These are phyloP conservation scores for Ochotona curzoniae DNA, from an alignment of 2,113 vertebrate genomes.

Conservation along the genomic window DNA sequence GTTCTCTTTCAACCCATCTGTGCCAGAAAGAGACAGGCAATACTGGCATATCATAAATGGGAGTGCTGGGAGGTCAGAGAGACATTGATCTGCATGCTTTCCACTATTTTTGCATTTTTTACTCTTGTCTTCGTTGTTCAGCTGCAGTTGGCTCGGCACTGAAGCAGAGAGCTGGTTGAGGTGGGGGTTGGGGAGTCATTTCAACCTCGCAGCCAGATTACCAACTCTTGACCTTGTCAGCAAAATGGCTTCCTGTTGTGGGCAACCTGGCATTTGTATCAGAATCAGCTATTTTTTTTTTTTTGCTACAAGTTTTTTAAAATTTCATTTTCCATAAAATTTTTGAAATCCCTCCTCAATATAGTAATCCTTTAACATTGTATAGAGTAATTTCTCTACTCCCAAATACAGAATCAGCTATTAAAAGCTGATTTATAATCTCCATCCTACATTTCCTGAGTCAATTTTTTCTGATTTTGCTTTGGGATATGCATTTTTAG, in stretches of 20 bases:
- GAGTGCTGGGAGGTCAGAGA: neutral
- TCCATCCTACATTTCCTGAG: neutral
- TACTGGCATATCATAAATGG: no score
- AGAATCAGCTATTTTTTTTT: neutral
- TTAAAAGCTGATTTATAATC: neutral
- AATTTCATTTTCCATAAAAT: no score
- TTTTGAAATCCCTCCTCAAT: no score
- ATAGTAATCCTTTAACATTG: no score
- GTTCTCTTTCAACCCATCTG: rapidly evolving
- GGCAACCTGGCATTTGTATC: neutral
- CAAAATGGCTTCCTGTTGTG: no score
- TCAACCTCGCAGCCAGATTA: rapidly evolving
- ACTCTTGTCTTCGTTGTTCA: neutral
- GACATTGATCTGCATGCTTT: rapidly evolving
- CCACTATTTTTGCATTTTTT: rapidly evolving
- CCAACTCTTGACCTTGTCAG: neutral
- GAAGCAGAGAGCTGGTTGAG: rapidly evolving
- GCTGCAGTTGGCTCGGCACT: neutral
- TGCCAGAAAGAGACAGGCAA: neutral
- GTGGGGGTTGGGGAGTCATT: rapidly evolving
- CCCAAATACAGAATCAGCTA: neutral
- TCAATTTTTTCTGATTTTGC: neutral
- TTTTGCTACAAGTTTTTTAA: no score
- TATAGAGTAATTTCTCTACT: no score
- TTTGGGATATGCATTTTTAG: neutral